Conservation (phyloP, 1,140 invertebrate genomes). For the Zeugodacus cucurbitae region DNA sequence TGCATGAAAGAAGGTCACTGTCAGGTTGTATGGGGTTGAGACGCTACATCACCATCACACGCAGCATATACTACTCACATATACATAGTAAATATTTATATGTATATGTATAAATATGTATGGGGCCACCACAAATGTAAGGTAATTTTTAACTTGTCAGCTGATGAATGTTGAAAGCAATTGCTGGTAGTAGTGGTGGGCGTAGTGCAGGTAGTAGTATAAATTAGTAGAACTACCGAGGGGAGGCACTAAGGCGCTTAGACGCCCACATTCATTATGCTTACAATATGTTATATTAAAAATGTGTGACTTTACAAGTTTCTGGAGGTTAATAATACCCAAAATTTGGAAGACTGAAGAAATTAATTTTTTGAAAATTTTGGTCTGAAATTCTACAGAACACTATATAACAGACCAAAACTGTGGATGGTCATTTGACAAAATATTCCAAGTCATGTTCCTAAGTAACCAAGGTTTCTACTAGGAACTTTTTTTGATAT, state of each 20-base stretch:
- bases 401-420: too few species aligned
- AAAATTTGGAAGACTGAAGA: too few species aligned
- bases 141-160: neutral
- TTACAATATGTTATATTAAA: neutral
- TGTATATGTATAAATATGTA: neutral
- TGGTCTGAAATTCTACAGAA: too few species aligned
- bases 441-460: too few species aligned
- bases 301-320: neutral
- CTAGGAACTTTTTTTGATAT: too few species aligned
- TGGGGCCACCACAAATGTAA: neutral
- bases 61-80: neutral
- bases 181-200: neutral
- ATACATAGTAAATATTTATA: neutral
- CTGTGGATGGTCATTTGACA: too few species aligned
- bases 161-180: neutral
- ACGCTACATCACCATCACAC: neutral
- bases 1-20: neutral
- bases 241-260: neutral
- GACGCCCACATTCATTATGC: neutral
- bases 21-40: neutral
- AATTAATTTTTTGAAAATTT: too few species aligned
- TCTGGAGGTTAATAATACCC: neutral
- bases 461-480: too few species aligned
- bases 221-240: neutral
- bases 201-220: neutral